phyloP scores from a whole-genome alignment of 2,113 vertebrate genomes.

The Ahaetulla prasina region DNA sequence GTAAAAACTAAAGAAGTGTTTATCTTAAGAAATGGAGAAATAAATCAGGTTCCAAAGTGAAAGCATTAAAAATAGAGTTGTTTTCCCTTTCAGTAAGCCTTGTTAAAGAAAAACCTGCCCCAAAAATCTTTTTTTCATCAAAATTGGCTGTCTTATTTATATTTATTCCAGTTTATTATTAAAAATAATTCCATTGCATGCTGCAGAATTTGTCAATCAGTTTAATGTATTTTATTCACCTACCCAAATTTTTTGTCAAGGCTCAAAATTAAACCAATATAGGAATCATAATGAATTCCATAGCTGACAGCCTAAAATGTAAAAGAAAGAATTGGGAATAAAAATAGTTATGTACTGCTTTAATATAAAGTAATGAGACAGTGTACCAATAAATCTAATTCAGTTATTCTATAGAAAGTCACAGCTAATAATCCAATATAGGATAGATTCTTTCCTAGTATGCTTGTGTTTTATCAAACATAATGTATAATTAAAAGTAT shows the following conservation, averaged over 20 bases:
- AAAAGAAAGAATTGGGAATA: neutral
- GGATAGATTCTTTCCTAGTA: neutral
- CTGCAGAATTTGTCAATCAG: neutral
- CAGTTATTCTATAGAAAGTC: neutral
- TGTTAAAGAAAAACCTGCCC: neutral
- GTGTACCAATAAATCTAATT: neutral
- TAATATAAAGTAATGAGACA: neutral
- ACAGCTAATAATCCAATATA: neutral
- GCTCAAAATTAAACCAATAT: constrained; percentile 84
- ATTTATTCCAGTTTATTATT: neutral
- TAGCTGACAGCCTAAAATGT: constrained; percentile 68
- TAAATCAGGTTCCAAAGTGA: too few species aligned
- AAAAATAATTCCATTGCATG: neutral
- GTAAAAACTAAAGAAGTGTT: neutral
- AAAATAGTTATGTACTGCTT: neutral
- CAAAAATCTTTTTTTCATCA: neutral
- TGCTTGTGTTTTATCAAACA: neutral
- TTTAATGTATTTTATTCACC: constrained; percentile 53
- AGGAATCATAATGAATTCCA: constrained; percentile 64
- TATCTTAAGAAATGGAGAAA: neutral
- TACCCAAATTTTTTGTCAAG: constrained; percentile 87
- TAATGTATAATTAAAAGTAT: too few species aligned
- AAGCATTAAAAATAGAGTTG: too few species aligned
- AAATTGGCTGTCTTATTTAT: neutral
- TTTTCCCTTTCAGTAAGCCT: neutral